Evolutionary conservation across 1,140 invertebrate genomes (phyloP), one percentile per base, ranked within the genome.

Genomic region (Lordiphosa collinella): DNA sequence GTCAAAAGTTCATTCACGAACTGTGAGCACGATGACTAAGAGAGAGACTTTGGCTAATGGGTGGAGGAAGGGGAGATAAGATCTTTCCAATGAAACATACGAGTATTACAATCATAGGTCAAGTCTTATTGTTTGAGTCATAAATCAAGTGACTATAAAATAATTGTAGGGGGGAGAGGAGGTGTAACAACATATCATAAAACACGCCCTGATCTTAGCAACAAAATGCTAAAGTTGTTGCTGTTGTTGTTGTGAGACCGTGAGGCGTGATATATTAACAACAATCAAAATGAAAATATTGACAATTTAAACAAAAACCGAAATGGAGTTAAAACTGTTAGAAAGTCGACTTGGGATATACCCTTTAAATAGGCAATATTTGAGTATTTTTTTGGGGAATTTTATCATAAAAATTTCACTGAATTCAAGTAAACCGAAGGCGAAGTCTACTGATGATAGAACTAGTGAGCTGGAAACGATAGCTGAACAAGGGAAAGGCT

Each of bases 181-280:
- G 34, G 11, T 16, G 1, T 25, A 6, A 0, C 9, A 29, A 48
- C 49, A 52, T 47, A 71, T 71, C 50, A 54, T 66, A 43, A 34
- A 68, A 69, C 76, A 76, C 78, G 56, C 78, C 71, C 54, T 68
- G 58, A 43, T 50, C 29, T 58, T 48, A 36, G 38, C 35, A 40
- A 48, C 59, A 48, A 29, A 22, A 35, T n/a, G n/a, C n/a, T n/a
- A n/a, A n/a, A n/a, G n/a, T n/a, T n/a, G n/a, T 58, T 54, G 22
- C 38, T 54, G 22, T 22, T 54, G 41, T 59, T 59, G 50, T 40
- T 65, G 44, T 43, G 58, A 65, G 70, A 52, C 55, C 49, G 11
- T 29, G 40, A 76, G 78, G 78, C 78, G 78, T 84, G 72, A 82
- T 84, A 76, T 82, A 84, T 78, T 61, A 76, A 72, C 50, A 73